A percentile compares a stretch with the other conserved stretches of the same genome.
Conservation (phyloP, 2,113 vertebrate genomes). For the Cricetomys ansorgei region DNA sequence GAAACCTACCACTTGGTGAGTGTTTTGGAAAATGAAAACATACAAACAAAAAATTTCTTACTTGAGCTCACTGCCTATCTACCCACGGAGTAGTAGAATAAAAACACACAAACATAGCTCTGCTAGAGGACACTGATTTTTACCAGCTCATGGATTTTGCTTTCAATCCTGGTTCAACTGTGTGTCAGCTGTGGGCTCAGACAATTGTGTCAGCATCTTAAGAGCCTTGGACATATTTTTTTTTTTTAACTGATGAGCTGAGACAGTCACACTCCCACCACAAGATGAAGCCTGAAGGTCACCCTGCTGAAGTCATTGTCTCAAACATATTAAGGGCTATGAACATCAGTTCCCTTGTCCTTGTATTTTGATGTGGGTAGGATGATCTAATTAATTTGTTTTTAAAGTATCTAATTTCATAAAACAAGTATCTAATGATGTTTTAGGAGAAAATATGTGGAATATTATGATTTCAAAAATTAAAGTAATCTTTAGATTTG, state of each 20-base stretch:
- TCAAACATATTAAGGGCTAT: neutral
- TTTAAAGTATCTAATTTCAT: neutral
- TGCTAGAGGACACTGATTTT: neutral
- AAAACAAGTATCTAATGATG: neutral
- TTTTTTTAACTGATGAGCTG: neutral
- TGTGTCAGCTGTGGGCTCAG: neutral
- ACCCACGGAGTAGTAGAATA: neutral
- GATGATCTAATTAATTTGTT: neutral
- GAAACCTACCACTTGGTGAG: neutral
- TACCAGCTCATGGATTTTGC: neutral
- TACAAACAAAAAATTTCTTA: neutral
- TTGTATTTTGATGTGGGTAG: conserved; percentile 17
- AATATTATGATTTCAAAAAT: neutral
- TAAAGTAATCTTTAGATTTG: neutral
- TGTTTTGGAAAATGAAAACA: neutral
- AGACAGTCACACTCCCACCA: neutral
- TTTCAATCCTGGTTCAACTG: neutral
- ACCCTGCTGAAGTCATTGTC: neutral
- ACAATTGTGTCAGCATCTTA: neutral
- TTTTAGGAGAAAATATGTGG: neutral
- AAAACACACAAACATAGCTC: neutral
- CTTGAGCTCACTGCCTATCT: neutral
- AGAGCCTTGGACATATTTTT: too few species aligned
- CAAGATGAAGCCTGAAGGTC: neutral
- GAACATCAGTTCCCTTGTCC: neutral